Evolutionary conservation across 2,113 vertebrate species (phyloP).

Genomic region (Pandion haliaetus): DNA sequence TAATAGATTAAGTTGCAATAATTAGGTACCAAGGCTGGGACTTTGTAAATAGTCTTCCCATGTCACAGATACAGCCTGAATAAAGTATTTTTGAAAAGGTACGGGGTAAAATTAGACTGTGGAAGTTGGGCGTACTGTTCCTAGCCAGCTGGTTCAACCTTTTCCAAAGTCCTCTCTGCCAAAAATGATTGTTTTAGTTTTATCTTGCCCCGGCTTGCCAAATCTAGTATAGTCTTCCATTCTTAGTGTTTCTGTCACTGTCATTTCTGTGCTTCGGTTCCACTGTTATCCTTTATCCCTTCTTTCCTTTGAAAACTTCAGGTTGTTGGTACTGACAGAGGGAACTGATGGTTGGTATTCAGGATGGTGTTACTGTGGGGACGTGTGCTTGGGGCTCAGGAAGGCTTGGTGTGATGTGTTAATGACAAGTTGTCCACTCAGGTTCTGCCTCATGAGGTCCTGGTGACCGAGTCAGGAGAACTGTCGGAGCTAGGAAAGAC

Average conservation of each 20-base stretch:
- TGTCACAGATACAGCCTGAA: not conserved
- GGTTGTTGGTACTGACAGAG: not conserved
- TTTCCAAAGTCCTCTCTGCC: not conserved
- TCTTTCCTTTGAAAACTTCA: not conserved
- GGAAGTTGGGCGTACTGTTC: not conserved
- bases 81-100: not conserved
- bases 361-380: not conserved
- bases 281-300: not conserved
- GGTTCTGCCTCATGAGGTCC: conserved; percentile 83
- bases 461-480: conserved; percentile 86
- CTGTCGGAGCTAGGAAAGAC: conserved; percentile 82
- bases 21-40: not conserved
- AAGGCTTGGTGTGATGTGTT: not conserved
- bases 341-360: not conserved
- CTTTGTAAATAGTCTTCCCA: not conserved
- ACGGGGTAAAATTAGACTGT: not conserved
- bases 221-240: not conserved
- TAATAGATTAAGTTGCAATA: not conserved
- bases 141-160: not conserved
- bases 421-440: conserved; percentile 34
- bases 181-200: not conserved
- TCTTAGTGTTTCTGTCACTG: not conserved
- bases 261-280: not conserved
- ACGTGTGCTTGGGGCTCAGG: not conserved
- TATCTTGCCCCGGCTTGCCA: not conserved